These are phyloP conservation scores for Tipula vernalis DNA, from an alignment of 2,888 invertebrate species.

Conservation along the genomic window DNA sequence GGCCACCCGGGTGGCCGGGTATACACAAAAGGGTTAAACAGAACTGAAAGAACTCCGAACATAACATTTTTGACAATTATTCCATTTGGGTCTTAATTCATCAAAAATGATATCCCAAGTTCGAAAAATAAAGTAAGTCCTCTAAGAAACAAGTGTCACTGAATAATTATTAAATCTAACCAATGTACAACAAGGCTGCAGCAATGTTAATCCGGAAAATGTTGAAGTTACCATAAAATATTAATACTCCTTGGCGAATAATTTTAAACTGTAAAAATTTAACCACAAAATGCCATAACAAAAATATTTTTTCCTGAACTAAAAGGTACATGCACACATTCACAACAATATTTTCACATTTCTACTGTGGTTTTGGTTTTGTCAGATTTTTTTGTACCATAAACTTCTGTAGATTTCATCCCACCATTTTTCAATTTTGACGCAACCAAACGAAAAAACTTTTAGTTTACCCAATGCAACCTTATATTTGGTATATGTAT, in stretches of 20 bases:
- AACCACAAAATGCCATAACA: neutral
- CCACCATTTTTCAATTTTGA: neutral
- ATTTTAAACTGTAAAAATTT: too few relatives aligned
- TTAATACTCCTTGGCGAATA: neutral
- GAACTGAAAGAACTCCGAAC: too few relatives aligned
- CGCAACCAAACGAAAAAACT: neutral
- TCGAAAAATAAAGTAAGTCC: too few relatives aligned
- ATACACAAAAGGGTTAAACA: too few relatives aligned
- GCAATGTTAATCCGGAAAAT: neutral
- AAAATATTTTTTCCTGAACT: neutral
- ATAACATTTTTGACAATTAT: too few relatives aligned
- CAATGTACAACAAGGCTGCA: too few relatives aligned
- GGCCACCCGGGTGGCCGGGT: too few relatives aligned
- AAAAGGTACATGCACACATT: neutral
- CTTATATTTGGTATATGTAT: neutral
- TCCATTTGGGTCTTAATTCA: too few relatives aligned
- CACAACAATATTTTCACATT: neutral
- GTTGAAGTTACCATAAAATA: neutral
- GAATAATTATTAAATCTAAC: too few relatives aligned
- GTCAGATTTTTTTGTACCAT: neutral
- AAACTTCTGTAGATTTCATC: neutral
- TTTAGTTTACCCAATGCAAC: neutral
- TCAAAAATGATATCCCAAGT: too few relatives aligned
- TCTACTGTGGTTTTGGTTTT: neutral
- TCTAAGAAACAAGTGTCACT: too few relatives aligned